Conservation (phyloP, 2,888 invertebrate species). For the Mythimna ferrago region DNA sequence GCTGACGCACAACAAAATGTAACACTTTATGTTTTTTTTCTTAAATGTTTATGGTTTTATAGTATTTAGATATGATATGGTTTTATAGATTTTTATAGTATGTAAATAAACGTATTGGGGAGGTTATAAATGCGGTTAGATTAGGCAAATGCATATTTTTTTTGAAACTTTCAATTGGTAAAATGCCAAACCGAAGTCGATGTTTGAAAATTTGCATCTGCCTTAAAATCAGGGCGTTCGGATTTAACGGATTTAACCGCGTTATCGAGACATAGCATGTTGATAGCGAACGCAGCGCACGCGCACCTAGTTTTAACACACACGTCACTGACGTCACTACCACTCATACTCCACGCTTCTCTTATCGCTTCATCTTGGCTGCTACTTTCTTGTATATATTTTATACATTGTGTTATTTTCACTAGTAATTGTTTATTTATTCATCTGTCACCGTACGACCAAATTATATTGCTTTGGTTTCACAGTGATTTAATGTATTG, state of each 20-base stretch:
- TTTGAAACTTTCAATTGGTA: constrained; percentile 35
- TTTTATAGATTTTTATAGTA: too few relatives aligned
- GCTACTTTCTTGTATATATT: constrained; percentile 77
- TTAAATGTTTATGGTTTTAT: constrained; percentile 10
- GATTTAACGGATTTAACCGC: constrained; percentile 69
- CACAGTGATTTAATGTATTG: constrained; percentile 24
- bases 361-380: constrained; percentile 80
- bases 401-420: constrained; percentile 69
- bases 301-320: constrained; percentile 74
- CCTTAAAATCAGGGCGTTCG: constrained; percentile 66
- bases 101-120: constrained; percentile 71
- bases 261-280: constrained; percentile 74
- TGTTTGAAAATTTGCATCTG: constrained; percentile 67
- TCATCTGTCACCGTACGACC: constrained; percentile 69
- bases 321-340: constrained; percentile 71
- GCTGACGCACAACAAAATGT: constrained; percentile 34
- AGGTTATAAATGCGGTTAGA: constrained; percentile 61
- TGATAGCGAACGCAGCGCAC: constrained; percentile 69
- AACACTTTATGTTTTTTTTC: constrained; percentile 6
- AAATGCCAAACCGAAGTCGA: constrained; percentile 30
- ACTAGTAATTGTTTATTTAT: constrained; percentile 54
- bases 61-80: constrained; percentile 11
- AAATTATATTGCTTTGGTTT: constrained; percentile 80
- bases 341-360: constrained; percentile 76
- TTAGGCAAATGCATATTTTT: constrained; percentile 71